Evolutionary conservation across 1,140 invertebrate genomes (phyloP).

Genomic region (Aleiodes sp.): DNA sequence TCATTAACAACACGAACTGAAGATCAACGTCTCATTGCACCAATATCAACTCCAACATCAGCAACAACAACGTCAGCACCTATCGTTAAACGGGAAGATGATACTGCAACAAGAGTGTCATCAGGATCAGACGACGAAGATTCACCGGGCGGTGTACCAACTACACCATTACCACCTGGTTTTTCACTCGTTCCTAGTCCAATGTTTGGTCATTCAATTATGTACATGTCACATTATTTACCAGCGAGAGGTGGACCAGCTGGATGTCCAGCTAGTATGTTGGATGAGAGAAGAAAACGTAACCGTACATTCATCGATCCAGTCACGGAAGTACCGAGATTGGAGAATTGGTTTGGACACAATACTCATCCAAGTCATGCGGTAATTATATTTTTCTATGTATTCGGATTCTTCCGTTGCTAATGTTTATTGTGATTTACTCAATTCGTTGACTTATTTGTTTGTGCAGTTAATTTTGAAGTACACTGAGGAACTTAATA

Average conservation of each 20-base stretch:
- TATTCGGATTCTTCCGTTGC: no score
- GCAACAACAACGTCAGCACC: constrained; percentile 53
- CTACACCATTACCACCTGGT: constrained; percentile 68
- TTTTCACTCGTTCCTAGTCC: constrained; percentile 85
- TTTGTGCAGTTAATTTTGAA: constrained; percentile 84
- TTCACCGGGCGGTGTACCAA: constrained; percentile 47
- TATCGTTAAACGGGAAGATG: constrained; percentile 62
- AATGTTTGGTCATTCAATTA: constrained; percentile 86
- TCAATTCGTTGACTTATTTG: no score
- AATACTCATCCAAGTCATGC: constrained; percentile 97
- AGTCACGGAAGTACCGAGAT: constrained; percentile 93
- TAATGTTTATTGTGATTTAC: constrained; percentile 8
- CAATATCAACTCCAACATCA: constrained; percentile 44
- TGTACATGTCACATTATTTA: constrained; percentile 89
- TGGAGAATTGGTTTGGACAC: constrained; percentile 97
- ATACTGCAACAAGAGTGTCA: constrained; percentile 50
- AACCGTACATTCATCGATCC: constrained; percentile 99
- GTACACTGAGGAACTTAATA: constrained; percentile 95
- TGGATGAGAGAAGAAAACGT: constrained; percentile 87
- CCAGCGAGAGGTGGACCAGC: constrained; percentile 61
- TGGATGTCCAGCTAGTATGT: constrained; percentile 70
- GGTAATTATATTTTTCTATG: constrained; percentile 45
- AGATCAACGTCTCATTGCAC: constrained; percentile 52
- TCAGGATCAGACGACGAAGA: constrained; percentile 64
- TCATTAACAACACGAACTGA: constrained; percentile 71